phyloP scores from a whole-genome alignment of 2,113 vertebrate genomes.

The Hucho hucho region DNA sequence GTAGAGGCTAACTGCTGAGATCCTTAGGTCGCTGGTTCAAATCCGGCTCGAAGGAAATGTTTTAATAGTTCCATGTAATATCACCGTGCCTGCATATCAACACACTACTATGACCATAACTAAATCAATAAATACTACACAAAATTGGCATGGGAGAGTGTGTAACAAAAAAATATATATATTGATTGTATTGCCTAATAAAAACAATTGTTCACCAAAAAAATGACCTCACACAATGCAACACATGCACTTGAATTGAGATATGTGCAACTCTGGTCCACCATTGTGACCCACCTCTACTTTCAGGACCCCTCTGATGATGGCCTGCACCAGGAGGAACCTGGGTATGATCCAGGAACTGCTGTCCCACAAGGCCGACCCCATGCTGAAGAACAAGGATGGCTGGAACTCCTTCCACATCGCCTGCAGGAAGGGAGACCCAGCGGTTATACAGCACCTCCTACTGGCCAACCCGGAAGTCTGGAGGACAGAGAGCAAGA shows the following conservation, averaged over 20 bases:
- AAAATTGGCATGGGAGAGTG: too few species aligned
- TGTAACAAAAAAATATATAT: too few species aligned
- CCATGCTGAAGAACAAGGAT: slow-evolving; percentile 85
- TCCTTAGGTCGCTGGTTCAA: slow-evolving; percentile 83
- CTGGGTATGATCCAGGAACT: slow-evolving; percentile 80
- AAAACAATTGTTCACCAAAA: too few species aligned
- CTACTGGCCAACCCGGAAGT: slow-evolving; percentile 68
- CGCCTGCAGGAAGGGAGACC: slow-evolving; percentile 85
- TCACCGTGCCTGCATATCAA: too few species aligned
- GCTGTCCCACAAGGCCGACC: slow-evolving; percentile 76
- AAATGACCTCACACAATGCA: too few species aligned
- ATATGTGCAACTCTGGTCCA: too few species aligned
- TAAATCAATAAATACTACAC: too few species aligned
- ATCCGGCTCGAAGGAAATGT: slow-evolving; percentile 76
- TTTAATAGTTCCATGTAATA: neutral
- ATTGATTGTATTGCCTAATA: too few species aligned
- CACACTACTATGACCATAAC: too few species aligned
- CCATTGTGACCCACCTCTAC: neutral
- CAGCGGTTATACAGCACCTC: slow-evolving; percentile 75
- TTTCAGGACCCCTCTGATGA: slow-evolving; percentile 94
- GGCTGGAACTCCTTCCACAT: slow-evolving; percentile 95
- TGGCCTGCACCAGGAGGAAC: slow-evolving; percentile 89
- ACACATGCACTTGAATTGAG: too few species aligned
- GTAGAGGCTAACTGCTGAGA: slow-evolving; percentile 57
- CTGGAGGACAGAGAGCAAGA: slow-evolving; percentile 86